A percentile compares a stretch with the other conserved stretches of the same genome.
phyloP scores from a whole-genome alignment of 2,113 vertebrate genomes.

The mouse (Mus musculus) region DNA sequence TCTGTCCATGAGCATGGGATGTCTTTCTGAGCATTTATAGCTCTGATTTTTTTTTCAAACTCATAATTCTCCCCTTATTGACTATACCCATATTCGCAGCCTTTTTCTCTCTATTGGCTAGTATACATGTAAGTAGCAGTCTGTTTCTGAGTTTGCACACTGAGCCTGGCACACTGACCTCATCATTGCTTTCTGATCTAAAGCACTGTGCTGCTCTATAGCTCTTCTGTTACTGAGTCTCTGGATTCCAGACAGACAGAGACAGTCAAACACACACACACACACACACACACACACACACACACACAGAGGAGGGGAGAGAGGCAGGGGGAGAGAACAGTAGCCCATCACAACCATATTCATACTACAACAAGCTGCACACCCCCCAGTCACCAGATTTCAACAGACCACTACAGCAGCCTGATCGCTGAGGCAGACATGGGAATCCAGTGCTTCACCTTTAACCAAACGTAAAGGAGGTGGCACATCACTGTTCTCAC shows the following conservation, averaged over 20 bases:
- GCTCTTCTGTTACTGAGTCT: not conserved
- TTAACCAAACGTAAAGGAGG: not conserved
- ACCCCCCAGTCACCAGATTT: not conserved
- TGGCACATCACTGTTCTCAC: too few species aligned
- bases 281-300: too few species aligned
- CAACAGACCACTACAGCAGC: not conserved
- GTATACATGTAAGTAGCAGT: not conserved
- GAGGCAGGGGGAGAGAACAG: not conserved
- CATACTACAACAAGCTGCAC: not conserved
- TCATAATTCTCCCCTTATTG: not conserved
- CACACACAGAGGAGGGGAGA: not conserved
- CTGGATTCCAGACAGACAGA: not conserved
- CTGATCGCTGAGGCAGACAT: not conserved
- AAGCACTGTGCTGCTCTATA: not conserved
- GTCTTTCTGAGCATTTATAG: not conserved
- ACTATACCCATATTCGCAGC: not conserved
- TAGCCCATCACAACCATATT: not conserved
- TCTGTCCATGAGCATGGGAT: not conserved
- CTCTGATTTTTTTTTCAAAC: not conserved
- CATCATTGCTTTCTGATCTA: not conserved
- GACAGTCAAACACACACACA: not conserved
- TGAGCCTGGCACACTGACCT: not conserved
- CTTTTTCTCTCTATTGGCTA: not conserved
- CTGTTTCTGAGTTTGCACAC: not conserved
- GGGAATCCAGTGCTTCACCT: not conserved